Percentiles rank a stretch among this genome's conserved stretches.
Conservation (phyloP, 2,797 vertebrate genomes). For the Columba guinea region DNA sequence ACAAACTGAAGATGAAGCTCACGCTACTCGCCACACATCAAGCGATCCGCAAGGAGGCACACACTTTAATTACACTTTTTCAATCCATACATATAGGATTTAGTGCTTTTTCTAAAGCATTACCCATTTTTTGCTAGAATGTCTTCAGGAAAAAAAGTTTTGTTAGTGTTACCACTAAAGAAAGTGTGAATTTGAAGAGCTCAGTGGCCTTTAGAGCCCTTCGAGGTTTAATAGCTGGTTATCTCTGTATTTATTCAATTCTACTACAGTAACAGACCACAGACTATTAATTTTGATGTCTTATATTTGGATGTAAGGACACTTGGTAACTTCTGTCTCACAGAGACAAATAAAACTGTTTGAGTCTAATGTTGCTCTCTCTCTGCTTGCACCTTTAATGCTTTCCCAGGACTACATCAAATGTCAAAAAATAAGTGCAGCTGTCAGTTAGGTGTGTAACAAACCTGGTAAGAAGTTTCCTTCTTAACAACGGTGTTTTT, state of each 20-base stretch:
- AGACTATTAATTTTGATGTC: neutral
- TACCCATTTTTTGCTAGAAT: fast-evolving
- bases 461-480: neutral
- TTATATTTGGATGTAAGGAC: neutral
- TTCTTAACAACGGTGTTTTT: neutral
- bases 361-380: too few relatives aligned
- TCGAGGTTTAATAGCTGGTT: neutral
- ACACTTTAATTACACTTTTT: fast-evolving
- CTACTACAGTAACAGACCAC: neutral
- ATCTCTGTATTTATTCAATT: neutral
- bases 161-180: neutral
- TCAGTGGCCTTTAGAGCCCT: neutral
- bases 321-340: neutral
- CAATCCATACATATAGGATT: fast-evolving
- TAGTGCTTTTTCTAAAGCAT: neutral
- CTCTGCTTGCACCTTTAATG: neutral
- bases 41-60: neutral
- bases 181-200: neutral
- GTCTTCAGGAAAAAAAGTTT: neutral
- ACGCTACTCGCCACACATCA: neutral
- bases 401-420: neutral
- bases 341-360: too few relatives aligned
- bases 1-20: neutral
- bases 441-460: neutral
- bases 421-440: neutral